phyloP scores from a whole-genome alignment of 2,888 invertebrate species.

The Rhogogaster chlorosoma region DNA sequence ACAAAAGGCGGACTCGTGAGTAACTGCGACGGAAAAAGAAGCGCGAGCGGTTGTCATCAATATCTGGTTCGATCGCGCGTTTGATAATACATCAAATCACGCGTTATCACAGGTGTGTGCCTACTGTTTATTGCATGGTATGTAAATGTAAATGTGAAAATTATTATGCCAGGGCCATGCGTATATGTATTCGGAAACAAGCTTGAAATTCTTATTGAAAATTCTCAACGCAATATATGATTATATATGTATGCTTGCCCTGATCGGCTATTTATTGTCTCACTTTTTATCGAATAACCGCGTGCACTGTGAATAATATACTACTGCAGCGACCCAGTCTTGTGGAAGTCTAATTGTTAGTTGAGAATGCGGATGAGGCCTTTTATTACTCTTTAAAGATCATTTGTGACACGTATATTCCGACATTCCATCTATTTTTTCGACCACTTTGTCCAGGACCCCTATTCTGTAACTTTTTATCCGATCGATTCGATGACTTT shows the following conservation, averaged over 20 bases:
- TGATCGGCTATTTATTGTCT: background rate
- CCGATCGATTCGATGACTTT: no score
- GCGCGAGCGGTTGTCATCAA: background rate
- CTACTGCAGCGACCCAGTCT: background rate
- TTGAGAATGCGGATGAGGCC: background rate
- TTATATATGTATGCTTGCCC: no score
- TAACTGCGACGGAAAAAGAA: background rate
- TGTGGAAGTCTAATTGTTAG: background rate
- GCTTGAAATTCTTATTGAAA: background rate
- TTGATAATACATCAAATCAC: background rate
- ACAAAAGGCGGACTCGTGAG: background rate
- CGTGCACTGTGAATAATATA: constrained; percentile 1
- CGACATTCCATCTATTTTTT: background rate
- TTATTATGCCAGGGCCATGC: no score
- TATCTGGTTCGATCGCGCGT: background rate
- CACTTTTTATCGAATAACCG: background rate
- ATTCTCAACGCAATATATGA: background rate
- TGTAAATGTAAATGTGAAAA: no score
- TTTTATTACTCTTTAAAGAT: background rate
- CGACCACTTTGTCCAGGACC: background rate
- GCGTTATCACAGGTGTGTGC: no score
- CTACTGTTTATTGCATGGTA: background rate
- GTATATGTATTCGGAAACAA: background rate
- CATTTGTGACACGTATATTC: background rate
- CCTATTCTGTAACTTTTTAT: no score